Evolutionary conservation across 2,113 vertebrate genomes (phyloP).

Genomic region (Gallinago paraguaiae): DNA sequence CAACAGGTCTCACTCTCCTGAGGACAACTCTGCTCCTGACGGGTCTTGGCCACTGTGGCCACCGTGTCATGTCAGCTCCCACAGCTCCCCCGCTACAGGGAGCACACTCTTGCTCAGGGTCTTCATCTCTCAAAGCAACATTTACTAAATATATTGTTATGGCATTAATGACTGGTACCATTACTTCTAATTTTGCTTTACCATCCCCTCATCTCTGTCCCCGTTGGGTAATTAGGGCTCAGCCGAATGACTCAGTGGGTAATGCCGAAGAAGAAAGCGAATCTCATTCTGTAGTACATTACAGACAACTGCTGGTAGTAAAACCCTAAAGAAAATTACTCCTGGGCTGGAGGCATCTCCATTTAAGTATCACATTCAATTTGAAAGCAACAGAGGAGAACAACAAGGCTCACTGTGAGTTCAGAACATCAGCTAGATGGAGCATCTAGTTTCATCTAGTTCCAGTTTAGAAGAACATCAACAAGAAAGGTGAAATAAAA

Average conservation of each 20-base stretch:
- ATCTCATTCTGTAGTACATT: not conserved
- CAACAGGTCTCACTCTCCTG: accelerated
- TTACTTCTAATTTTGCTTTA: not conserved
- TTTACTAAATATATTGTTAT: not conserved
- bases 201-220: not conserved
- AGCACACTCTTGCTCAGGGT: not conserved
- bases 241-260: not conserved
- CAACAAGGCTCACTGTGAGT: not conserved
- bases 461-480: too few relatives aligned
- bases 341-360: not conserved
- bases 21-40: not conserved
- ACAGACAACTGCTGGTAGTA: not conserved
- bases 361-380: not conserved
- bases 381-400: not conserved
- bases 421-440: not conserved
- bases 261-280: not conserved
- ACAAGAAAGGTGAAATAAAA: not conserved
- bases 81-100: not conserved
- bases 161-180: not conserved
- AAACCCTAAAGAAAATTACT: not conserved
- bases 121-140: not conserved
- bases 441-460: too few relatives aligned
- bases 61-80: accelerated
- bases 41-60: not conserved
- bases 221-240: not conserved